Conservation (phyloP, 92 coral and sea anemone species). For the Plumapathes pennacea region DNA sequence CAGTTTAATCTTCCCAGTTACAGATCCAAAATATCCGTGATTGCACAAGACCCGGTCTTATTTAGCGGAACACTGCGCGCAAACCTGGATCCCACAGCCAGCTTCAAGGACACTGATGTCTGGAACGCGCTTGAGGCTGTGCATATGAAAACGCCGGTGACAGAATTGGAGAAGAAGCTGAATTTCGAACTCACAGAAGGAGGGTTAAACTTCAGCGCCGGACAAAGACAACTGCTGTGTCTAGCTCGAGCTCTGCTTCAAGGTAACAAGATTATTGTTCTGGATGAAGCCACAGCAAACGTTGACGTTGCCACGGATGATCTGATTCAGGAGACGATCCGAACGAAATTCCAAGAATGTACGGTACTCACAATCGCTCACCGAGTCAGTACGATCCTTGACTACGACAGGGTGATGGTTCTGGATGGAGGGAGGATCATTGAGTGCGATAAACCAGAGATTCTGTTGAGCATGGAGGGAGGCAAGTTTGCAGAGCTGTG, state of each 20-base stretch:
- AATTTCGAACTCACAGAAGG: constrained; percentile 8
- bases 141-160: constrained; percentile 1
- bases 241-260: constrained; percentile 5
- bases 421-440: constrained; percentile 1
- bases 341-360: not conserved
- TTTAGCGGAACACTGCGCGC: constrained; percentile 6
- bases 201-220: constrained; percentile 7
- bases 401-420: constrained; percentile 1
- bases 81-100: constrained; percentile 5
- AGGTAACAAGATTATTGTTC: not conserved
- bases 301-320: not conserved
- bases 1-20: not conserved
- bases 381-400: not conserved
- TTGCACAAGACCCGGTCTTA: constrained; percentile 8
- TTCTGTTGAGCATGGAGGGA: not conserved
- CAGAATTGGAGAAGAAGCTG: not conserved
- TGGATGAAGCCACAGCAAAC: constrained; percentile 14
- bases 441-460: constrained; percentile 9
- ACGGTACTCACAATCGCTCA: constrained; percentile 2
- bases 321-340: not conserved
- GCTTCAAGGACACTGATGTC: constrained; percentile 5
- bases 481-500: constrained; percentile 7
- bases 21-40: constrained; percentile 5
- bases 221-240: constrained; percentile 10
- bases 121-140: constrained; percentile 16